Evolutionary conservation across 1,140 invertebrate species (phyloP), one percentile per base, ranked within the genome.

Genomic region (Antheraea mylitta): DNA sequence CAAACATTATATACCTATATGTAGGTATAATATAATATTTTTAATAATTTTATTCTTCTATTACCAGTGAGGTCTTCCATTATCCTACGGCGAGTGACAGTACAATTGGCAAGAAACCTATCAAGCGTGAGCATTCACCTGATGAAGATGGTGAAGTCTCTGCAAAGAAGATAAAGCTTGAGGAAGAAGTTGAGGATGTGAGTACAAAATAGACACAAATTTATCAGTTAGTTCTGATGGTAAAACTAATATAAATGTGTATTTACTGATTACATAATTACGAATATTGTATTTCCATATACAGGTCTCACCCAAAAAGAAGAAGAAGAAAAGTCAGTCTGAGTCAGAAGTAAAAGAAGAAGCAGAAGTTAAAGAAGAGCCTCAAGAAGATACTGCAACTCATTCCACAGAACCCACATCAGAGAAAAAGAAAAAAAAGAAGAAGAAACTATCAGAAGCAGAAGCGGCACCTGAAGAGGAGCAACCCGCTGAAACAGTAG

Each of bases 351-450:
- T n/a, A 53, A 6, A 11, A 53, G 16, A 53, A 53, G 45, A 53
- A 7, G 38, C 3, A n/a, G 59, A 83, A 69, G 37, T 82, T 0
- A 82, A 83, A 67, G 45, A 74, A 38, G 83, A 85, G 37, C n/a
- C 64, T 2, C 64, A 67, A 73, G 68, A 71, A 3, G 67, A 69
- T 6, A 7, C 60, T 70, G 58, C 68, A 73, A 53, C 75, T 6
- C 67, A 60, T 42, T 74, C 76, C 16, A 72, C 80, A 18, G 79
- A 77, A 63, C 76, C 68, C 11, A 76, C 71, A 9, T 80, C 83
- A 10, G 87, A 89, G 67, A 91, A 92, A 69, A 92, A 92, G 72
- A 92, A 92, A 67, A 92, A 92, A 74, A 92, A 92, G 74, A 90
- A 88, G 74, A 91, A 89, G 58, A 48, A 59, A 63, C 3, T 13